A percentile compares a stretch with the other conserved stretches of the same genome.
These are phyloP conservation scores for Elachura formosa DNA, from an alignment of 2,113 vertebrate genomes.

Conservation along the genomic window DNA sequence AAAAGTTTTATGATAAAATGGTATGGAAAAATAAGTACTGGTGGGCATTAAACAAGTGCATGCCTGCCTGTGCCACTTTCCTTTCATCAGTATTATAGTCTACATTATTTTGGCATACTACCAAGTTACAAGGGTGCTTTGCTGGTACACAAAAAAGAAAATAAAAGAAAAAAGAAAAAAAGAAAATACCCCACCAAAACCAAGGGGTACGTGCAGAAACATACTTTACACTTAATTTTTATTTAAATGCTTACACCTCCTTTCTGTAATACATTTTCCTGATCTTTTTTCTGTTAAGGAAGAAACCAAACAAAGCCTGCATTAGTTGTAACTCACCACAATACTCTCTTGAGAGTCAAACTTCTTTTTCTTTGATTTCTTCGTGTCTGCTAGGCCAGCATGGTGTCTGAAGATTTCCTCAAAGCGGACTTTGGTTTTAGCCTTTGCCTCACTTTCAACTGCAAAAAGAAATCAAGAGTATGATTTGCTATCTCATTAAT, in stretches of 20 bases:
- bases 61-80: not conserved
- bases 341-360: slow-evolving; percentile 73
- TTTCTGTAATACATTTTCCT: not conserved
- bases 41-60: not conserved
- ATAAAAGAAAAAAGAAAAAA: not conserved
- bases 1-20: not conserved
- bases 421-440: slow-evolving; percentile 84
- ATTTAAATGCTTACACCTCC: not conserved
- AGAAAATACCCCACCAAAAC: not conserved
- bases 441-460: slow-evolving; percentile 88
- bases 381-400: slow-evolving; percentile 63
- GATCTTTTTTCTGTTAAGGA: not conserved
- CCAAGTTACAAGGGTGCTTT: not conserved
- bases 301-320: not conserved
- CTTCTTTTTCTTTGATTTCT: slow-evolving; percentile 73
- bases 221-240: not conserved
- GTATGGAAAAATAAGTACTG: not conserved
- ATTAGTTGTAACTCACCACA: slow-evolving; percentile 72
- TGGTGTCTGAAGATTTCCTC: slow-evolving; percentile 85
- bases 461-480: slow-evolving; percentile 10
- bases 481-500: not conserved
- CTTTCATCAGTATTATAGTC: not conserved
- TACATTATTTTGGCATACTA: not conserved
- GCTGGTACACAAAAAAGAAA: not conserved
- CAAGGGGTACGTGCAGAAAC: not conserved